A percentile compares a stretch with the other conserved stretches of the same genome.
Evolutionary conservation across 2,888 invertebrate species (phyloP).

Genomic region (Chymomyza caudatula): DNA sequence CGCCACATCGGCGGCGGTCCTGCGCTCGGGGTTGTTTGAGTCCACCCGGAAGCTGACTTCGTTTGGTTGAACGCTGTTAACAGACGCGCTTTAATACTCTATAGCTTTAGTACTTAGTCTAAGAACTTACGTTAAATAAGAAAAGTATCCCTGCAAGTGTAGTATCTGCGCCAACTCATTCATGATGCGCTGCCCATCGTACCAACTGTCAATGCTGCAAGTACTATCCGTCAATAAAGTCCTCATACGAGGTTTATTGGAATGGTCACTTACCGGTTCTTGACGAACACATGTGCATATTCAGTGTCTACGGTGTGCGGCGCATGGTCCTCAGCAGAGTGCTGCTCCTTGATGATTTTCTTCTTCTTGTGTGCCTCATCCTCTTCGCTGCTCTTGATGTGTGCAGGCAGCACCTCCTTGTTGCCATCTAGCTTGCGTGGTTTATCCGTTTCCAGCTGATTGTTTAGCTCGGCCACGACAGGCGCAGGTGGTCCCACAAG

Average conservation of each 20-base stretch:
- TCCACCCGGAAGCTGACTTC: slow-evolving; percentile 82
- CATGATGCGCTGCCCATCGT: slow-evolving; percentile 86
- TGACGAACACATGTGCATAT: slow-evolving; percentile 87
- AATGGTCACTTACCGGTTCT: slow-evolving; percentile 84
- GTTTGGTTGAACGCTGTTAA: slow-evolving; percentile 82
- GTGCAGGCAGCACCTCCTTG: slow-evolving; percentile 76
- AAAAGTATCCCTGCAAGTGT: slow-evolving; percentile 79
- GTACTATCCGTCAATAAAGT: background rate
- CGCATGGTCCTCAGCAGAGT: slow-evolving; percentile 80
- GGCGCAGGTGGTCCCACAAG: slow-evolving; percentile 79
- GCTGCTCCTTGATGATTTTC: slow-evolving; percentile 74
- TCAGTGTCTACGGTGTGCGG: slow-evolving; percentile 85
- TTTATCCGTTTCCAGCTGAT: slow-evolving; percentile 56
- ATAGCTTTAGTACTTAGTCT: background rate
- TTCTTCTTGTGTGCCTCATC: slow-evolving; percentile 74
- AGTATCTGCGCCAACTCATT: slow-evolving; percentile 84
- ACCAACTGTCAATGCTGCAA: slow-evolving; percentile 82
- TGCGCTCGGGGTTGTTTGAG: slow-evolving; percentile 77
- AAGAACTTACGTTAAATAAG: slow-evolving; percentile 75
- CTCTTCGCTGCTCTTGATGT: slow-evolving; percentile 71
- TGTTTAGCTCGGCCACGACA: slow-evolving; percentile 44
- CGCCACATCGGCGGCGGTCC: slow-evolving; percentile 77
- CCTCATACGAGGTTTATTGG: background rate
- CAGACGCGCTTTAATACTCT: background rate
- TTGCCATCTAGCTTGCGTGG: slow-evolving; percentile 41